phyloP scores from a whole-genome alignment of 1,140 invertebrate genomes.

The Dysdera silvatica region DNA sequence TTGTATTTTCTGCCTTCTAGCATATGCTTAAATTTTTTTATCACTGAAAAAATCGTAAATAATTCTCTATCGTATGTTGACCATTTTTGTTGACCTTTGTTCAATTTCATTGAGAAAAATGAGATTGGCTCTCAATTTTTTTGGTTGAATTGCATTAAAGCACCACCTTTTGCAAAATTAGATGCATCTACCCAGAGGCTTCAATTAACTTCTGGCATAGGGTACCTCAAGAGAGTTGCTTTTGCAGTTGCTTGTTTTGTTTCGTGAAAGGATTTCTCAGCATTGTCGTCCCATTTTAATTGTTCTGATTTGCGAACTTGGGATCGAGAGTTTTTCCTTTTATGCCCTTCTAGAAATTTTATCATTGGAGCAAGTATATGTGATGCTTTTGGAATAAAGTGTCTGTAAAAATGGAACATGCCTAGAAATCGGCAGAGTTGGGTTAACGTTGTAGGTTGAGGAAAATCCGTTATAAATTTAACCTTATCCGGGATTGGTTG shows the following conservation, averaged over 20 bases:
- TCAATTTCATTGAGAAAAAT: constrained; percentile 44
- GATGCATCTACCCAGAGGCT: neutral
- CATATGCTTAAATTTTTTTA: constrained; percentile 44
- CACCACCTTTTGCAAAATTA: neutral
- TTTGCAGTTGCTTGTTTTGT: constrained; percentile 4
- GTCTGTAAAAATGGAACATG: no score
- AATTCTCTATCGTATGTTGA: constrained; percentile 46
- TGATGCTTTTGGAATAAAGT: no score
- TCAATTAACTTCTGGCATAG: neutral
- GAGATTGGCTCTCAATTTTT: constrained; percentile 36
- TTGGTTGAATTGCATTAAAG: neutral
- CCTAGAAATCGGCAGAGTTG: no score
- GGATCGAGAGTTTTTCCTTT: no score
- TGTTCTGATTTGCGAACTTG: no score
- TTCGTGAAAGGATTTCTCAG: neutral
- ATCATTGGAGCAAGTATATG: no score
- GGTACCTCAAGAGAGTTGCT: neutral
- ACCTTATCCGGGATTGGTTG: no score
- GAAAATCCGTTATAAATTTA: no score
- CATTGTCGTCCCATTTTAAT: constrained; percentile 8
- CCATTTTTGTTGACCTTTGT: constrained; percentile 38
- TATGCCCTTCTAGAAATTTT: no score
- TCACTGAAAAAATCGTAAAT: constrained; percentile 43
- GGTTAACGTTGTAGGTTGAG: no score
- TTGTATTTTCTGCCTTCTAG: constrained; percentile 42